Evolutionary conservation across 1,140 invertebrate genomes (phyloP).

Genomic region (Lethrus apterus): DNA sequence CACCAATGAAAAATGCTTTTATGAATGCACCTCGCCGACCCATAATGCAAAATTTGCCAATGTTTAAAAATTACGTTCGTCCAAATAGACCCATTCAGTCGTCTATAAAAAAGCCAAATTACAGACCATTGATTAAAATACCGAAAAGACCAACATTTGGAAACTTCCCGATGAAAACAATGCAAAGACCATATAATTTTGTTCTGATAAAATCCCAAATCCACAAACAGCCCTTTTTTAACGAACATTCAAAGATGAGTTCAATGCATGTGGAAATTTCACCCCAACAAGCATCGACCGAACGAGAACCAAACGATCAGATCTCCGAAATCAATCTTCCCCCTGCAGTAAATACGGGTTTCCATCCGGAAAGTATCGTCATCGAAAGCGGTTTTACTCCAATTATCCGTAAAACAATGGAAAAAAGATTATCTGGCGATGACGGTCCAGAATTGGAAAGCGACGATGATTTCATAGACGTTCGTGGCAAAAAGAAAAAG

Average conservation of each 20-base stretch:
- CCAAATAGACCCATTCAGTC: too few relatives aligned
- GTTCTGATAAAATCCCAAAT: conserved; percentile 13
- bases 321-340: conserved; percentile 5
- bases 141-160: too few relatives aligned
- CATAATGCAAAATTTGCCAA: too few relatives aligned
- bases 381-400: conserved; percentile 78
- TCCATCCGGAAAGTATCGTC: conserved; percentile 69
- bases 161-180: neutral
- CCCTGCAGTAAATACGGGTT: conserved; percentile 62
- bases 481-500: conserved; percentile 45
- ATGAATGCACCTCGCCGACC: too few relatives aligned
- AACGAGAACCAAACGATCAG: conserved; percentile 23
- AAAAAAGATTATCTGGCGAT: conserved; percentile 46
- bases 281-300: conserved; percentile 32
- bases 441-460: conserved; percentile 41
- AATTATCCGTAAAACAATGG: conserved; percentile 55
- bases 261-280: conserved; percentile 31
- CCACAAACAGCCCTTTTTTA: conserved; percentile 5
- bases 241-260: conserved; percentile 6
- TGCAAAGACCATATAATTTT: neutral
- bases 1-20: too few relatives aligned
- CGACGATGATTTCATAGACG: conserved; percentile 44
- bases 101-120: neutral
- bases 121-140: conserved; percentile 5
- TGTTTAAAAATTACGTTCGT: too few relatives aligned